Percentiles rank a stretch among this genome's conserved stretches.
These are phyloP conservation scores for Agonum fuliginosum DNA, from an alignment of 2,888 invertebrate genomes.

Conservation along the genomic window DNA sequence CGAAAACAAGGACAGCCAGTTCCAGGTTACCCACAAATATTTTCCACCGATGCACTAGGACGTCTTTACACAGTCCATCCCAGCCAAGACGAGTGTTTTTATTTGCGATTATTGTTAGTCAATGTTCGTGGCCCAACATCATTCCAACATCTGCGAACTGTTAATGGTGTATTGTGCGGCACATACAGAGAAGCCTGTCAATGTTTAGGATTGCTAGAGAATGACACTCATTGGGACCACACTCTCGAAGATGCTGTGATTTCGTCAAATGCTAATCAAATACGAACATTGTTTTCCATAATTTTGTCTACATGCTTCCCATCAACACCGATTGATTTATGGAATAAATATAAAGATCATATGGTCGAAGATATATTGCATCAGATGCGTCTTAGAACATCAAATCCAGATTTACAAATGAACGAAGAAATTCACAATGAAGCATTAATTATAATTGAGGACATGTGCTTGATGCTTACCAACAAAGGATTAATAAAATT, in stretches of 20 bases:
- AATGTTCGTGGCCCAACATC: conserved; percentile 68
- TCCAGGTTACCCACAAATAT: conserved; percentile 61
- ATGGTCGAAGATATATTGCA: conserved; percentile 64
- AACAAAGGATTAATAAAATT: conserved; percentile 64
- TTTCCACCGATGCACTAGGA: conserved; percentile 64
- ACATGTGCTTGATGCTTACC: conserved; percentile 60
- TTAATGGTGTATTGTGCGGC: conserved; percentile 65
- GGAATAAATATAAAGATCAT: conserved; percentile 64
- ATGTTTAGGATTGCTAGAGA: conserved; percentile 63
- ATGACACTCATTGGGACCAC: conserved; percentile 64
- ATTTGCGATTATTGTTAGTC: conserved; percentile 66
- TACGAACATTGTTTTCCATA: conserved; percentile 64
- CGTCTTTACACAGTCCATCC: conserved; percentile 67
- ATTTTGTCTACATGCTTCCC: conserved; percentile 63
- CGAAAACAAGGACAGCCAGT: conserved; percentile 64
- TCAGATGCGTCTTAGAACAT: conserved; percentile 32
- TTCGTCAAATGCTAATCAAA: conserved; percentile 60
- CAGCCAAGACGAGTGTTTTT: conserved; percentile 66
- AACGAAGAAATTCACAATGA: conserved; percentile 60
- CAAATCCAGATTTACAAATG: conserved; percentile 27
- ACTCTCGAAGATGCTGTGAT: conserved; percentile 61
- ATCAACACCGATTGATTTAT: conserved; percentile 61
- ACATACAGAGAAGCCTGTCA: conserved; percentile 50
- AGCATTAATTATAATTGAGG: conserved; percentile 61
- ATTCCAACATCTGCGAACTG: conserved; percentile 66